Conservation (phyloP, 2,888 invertebrate species). For the Biston stratarius region DNA sequence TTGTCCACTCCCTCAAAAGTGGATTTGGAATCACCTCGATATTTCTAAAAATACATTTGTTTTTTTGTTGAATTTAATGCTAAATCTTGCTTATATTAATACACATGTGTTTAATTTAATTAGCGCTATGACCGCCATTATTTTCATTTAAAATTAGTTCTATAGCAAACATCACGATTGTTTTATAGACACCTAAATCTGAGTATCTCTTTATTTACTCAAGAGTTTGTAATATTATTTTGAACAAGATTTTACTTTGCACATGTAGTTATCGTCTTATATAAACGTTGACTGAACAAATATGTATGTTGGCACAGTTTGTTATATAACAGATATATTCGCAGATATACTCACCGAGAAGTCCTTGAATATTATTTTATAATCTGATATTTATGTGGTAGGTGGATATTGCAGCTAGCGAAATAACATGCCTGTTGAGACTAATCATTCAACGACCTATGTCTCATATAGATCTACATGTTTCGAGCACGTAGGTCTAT, state of each 20-base stretch:
- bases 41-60: not conserved
- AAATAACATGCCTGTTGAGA: too few species aligned
- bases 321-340: conserved; percentile 26
- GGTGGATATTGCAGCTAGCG: too few species aligned
- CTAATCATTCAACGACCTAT: too few species aligned
- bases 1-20: too few species aligned
- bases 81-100: not conserved
- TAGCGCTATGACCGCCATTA: not conserved
- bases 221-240: conserved; percentile 24
- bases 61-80: not conserved
- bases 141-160: conserved; percentile 5
- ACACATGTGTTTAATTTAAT: conserved; percentile 12
- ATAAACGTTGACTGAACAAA: conserved; percentile 33
- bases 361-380: conserved; percentile 2
- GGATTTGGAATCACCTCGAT: not conserved
- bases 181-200: conserved; percentile 9
- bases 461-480: too few species aligned
- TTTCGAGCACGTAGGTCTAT: too few species aligned
- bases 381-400: too few species aligned
- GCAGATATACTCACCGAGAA: not conserved
- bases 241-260: conserved; percentile 28
- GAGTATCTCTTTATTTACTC: conserved; percentile 15
- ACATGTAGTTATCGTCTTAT: conserved; percentile 35
- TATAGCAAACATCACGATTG: conserved; percentile 10
- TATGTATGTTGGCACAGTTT: conserved; percentile 24